Evolutionary conservation across 2,888 invertebrate genomes (phyloP).

Genomic region (Kuschelorhynchus macadamiae): DNA sequence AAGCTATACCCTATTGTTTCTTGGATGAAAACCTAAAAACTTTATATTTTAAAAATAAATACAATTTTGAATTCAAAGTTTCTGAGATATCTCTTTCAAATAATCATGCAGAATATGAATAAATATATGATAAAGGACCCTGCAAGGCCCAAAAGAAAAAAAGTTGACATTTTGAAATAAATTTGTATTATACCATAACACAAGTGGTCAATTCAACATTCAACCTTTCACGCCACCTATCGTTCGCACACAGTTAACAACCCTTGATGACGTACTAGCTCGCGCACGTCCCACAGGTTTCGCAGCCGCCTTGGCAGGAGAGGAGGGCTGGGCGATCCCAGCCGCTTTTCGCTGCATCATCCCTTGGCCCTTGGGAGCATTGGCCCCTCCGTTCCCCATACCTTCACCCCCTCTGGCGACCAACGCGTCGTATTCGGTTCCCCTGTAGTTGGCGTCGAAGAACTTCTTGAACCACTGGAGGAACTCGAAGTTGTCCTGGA

Average conservation of each 20-base stretch:
- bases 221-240: neutral
- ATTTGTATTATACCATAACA: too few species aligned
- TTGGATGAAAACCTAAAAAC: too few species aligned
- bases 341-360: conserved; percentile 68
- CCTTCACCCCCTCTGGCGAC: conserved; percentile 88
- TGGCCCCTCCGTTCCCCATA: conserved; percentile 83
- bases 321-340: conserved; percentile 48
- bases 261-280: conserved; percentile 62
- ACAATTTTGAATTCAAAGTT: too few species aligned
- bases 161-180: too few species aligned
- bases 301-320: conserved; percentile 53
- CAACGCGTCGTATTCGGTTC: conserved; percentile 93
- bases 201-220: conserved; percentile 6
- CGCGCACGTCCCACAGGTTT: conserved; percentile 59
- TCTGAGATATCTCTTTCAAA: too few species aligned
- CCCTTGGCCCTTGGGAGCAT: conserved; percentile 72
- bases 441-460: conserved; percentile 98
- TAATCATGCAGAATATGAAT: too few species aligned
- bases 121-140: too few species aligned
- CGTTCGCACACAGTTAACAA: neutral
- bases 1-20: too few species aligned
- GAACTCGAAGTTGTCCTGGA: conserved; percentile 99
- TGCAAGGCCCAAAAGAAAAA: too few species aligned
- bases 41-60: too few species aligned
- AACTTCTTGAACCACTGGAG: conserved; percentile 99